phyloP scores from a whole-genome alignment of 1,140 invertebrate genomes.

The Drosophila tristis region DNA sequence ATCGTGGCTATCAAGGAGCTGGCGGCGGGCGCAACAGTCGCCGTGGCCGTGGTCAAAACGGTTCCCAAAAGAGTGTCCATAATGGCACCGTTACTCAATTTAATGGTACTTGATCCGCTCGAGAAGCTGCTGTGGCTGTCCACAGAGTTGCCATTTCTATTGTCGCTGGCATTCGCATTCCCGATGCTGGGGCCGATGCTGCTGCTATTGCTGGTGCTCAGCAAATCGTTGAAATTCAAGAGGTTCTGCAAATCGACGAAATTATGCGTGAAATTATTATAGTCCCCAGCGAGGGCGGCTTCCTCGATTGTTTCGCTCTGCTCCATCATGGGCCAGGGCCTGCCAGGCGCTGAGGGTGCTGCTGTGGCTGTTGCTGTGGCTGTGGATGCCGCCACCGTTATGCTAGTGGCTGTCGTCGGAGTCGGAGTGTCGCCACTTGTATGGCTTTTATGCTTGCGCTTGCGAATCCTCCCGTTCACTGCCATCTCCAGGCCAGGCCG shows the following conservation, averaged over 20 bases:
- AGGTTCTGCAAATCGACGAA: slow-evolving; percentile 76
- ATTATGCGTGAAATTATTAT: slow-evolving; percentile 82
- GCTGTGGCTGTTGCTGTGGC: slow-evolving; percentile 1
- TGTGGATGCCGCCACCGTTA: slow-evolving; percentile 18
- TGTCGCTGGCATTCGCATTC: slow-evolving; percentile 5
- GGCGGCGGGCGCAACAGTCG: slow-evolving; percentile 67
- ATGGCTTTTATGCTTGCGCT: slow-evolving; percentile 66
- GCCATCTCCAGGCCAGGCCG: slow-evolving; percentile 48
- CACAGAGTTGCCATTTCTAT: background rate
- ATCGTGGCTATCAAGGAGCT: slow-evolving; percentile 46
- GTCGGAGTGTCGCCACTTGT: slow-evolving; percentile 59
- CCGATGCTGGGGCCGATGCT: slow-evolving; percentile 14
- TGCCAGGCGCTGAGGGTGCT: background rate
- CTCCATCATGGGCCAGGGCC: slow-evolving; percentile 33
- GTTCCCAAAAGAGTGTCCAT: slow-evolving; percentile 75
- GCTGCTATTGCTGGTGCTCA: slow-evolving; percentile 22
- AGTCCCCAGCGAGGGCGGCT: slow-evolving; percentile 24
- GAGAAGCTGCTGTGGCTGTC: slow-evolving; percentile 37
- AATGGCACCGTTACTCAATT: slow-evolving; percentile 74
- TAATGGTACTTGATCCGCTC: slow-evolving; percentile 68
- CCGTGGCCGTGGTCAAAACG: slow-evolving; percentile 76
- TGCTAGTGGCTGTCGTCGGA: slow-evolving; percentile 19
- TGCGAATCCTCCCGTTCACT: slow-evolving; percentile 59
- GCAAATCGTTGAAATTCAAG: slow-evolving; percentile 72
- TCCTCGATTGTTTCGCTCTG: slow-evolving; percentile 40